Percentiles rank a stretch among this genome's conserved stretches.
Evolutionary conservation across 92 coral and sea anemone species (phyloP).

Genomic region (Meandrina meandrites): DNA sequence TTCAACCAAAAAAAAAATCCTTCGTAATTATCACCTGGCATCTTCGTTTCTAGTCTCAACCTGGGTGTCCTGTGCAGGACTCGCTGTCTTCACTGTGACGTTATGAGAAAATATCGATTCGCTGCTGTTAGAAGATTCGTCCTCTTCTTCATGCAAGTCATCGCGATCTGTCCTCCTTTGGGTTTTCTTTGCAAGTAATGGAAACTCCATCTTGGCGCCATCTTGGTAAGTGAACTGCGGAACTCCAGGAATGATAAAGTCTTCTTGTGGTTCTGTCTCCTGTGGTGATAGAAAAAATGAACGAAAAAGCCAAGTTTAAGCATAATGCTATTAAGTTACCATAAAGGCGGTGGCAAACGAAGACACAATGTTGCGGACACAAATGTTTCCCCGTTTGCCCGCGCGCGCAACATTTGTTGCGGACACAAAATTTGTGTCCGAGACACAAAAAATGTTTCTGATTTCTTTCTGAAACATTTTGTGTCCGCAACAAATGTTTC

Average conservation of each 20-base stretch:
- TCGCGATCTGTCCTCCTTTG: slow-evolving; percentile 47
- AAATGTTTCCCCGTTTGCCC: too few relatives aligned
- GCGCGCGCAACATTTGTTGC: too few relatives aligned
- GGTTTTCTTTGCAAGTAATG: slow-evolving; percentile 75
- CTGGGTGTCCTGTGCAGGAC: slow-evolving; percentile 25
- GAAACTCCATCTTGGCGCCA: slow-evolving; percentile 67
- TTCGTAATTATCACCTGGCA: neutral
- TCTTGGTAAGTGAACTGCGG: slow-evolving; percentile 84
- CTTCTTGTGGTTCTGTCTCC: slow-evolving; percentile 66
- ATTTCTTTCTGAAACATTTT: too few relatives aligned
- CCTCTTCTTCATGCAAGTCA: slow-evolving; percentile 61
- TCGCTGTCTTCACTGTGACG: slow-evolving; percentile 25
- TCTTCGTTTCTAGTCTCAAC: slow-evolving; percentile 28
- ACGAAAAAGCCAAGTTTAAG: neutral
- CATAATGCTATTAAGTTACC: neutral
- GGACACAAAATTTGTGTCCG: too few relatives aligned
- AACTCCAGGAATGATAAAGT: slow-evolving; percentile 73
- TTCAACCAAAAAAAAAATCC: too few relatives aligned
- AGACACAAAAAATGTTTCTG: too few relatives aligned
- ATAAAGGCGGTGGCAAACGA: too few relatives aligned
- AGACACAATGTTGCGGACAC: too few relatives aligned
- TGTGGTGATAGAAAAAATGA: neutral
- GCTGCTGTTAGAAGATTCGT: slow-evolving; percentile 57
- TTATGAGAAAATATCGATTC: slow-evolving; percentile 49
- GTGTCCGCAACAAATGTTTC: too few relatives aligned